Evolutionary conservation across 1,140 invertebrate genomes (phyloP).

Genomic region (Calliopsis andreniformis): DNA sequence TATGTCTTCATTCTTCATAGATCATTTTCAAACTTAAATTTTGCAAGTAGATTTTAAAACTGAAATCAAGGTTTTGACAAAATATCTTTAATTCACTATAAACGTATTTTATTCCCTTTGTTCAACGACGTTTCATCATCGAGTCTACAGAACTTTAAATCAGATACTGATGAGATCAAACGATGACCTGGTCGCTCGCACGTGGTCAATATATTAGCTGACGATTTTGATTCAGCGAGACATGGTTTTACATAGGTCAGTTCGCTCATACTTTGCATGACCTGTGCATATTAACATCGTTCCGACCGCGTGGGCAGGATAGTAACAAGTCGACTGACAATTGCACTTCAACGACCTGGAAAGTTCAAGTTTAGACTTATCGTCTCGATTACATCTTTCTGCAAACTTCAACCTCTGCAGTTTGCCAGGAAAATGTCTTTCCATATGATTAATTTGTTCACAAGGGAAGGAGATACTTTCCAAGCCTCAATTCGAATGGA

Average conservation of each 20-base stretch:
- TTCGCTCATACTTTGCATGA: slow-evolving; percentile 6
- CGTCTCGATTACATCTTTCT: no score
- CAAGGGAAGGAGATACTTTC: no score
- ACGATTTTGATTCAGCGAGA: slow-evolving; percentile 21
- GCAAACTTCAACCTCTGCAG: no score
- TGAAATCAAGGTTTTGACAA: no score
- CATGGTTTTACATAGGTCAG: background rate
- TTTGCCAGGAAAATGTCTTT: no score
- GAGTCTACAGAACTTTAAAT: slow-evolving; percentile 19
- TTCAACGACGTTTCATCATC: slow-evolving; percentile 19
- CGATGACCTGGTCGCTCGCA: slow-evolving; percentile 4
- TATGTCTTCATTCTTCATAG: no score
- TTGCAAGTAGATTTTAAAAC: no score
- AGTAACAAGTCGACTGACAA: slow-evolving; percentile 43
- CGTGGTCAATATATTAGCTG: slow-evolving; percentile 29
- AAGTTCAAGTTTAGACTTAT: no score
- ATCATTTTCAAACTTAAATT: no score
- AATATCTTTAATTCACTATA: background rate
- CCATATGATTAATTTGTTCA: no score
- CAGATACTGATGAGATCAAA: slow-evolving; percentile 31
- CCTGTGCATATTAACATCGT: slow-evolving; percentile 35
- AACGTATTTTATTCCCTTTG: background rate
- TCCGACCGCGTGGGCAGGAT: slow-evolving; percentile 43
- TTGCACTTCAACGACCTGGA: no score
- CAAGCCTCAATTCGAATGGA: no score